Conservation (phyloP, 2,113 vertebrate genomes). For the Menidia beryllina region DNA sequence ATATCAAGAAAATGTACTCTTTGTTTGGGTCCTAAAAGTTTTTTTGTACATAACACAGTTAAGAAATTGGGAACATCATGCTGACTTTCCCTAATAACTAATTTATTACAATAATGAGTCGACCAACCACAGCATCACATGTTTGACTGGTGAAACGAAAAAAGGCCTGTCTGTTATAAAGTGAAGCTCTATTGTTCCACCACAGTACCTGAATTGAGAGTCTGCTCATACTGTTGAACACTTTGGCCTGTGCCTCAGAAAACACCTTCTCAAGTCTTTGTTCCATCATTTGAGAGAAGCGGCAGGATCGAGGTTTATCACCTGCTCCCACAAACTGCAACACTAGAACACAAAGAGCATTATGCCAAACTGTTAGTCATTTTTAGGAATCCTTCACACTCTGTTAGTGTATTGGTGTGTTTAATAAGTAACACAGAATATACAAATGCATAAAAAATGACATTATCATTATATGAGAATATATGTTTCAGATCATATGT, state of each 20-base stretch:
- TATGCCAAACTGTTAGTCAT: constrained; percentile 7
- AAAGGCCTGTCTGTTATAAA: not conserved
- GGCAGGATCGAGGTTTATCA: constrained; percentile 92
- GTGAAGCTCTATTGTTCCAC: constrained; percentile 28
- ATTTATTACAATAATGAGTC: not conserved
- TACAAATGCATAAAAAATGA: not conserved
- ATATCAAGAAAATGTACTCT: too few species aligned
- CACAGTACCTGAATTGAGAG: constrained; percentile 89
- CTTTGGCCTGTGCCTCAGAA: constrained; percentile 90
- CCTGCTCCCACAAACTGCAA: constrained; percentile 92
- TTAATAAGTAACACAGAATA: not conserved
- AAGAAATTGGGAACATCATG: too few species aligned
- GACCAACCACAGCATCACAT: not conserved
- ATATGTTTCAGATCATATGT: not conserved
- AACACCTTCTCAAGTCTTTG: constrained; percentile 92
- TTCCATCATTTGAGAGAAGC: constrained; percentile 95
- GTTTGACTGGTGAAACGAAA: not conserved
- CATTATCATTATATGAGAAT: not conserved
- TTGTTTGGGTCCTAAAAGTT: too few species aligned
- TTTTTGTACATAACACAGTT: too few species aligned
- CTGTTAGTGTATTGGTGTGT: not conserved
- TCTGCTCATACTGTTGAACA: constrained; percentile 85
- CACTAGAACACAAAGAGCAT: constrained; percentile 80
- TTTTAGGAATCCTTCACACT: too few species aligned
- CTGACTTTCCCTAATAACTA: too few species aligned